Evolutionary conservation across 2,113 vertebrate genomes (phyloP).

Genomic region (Meriones unguiculatus): DNA sequence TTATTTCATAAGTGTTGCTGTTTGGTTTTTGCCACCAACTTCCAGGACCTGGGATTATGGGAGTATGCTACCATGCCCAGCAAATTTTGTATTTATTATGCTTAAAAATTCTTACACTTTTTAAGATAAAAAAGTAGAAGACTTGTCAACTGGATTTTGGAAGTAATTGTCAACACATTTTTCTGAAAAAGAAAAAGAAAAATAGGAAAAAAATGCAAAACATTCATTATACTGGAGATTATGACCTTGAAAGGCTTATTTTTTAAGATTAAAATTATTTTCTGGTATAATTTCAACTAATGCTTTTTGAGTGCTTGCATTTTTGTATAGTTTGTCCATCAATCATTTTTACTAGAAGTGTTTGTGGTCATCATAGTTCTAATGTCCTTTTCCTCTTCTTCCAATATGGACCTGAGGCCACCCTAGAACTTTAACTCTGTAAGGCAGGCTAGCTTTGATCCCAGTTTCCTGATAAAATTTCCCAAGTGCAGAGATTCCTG

Average conservation of each 20-base stretch:
- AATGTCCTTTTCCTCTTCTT: not conserved
- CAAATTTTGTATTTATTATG: not conserved
- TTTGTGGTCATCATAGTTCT: slow-evolving; percentile 26
- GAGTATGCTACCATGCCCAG: not conserved
- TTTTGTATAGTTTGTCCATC: not conserved
- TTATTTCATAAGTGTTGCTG: slow-evolving; percentile 32
- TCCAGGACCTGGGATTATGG: not conserved
- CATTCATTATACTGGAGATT: not conserved
- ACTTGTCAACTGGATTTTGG: not conserved
- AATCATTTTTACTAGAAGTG: slow-evolving; percentile 32
- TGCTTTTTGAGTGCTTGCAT: slow-evolving; percentile 22
- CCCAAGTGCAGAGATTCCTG: not conserved
- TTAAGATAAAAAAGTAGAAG: not conserved
- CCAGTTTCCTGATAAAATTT: not conserved
- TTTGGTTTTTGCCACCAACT: not conserved
- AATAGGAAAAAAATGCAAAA: not conserved
- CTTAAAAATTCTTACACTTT: not conserved
- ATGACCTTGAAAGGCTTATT: not conserved
- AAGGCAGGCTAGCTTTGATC: not conserved
- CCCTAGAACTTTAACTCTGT: not conserved
- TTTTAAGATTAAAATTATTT: not conserved
- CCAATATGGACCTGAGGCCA: not conserved
- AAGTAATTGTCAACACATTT: slow-evolving; percentile 20
- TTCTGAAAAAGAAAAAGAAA: not conserved
- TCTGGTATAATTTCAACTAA: slow-evolving; percentile 20